Percentiles rank a stretch among this genome's conserved stretches.
Evolutionary conservation across 2,797 vertebrate species (phyloP).

Genomic region (Melanogrammus aeglefinus): DNA sequence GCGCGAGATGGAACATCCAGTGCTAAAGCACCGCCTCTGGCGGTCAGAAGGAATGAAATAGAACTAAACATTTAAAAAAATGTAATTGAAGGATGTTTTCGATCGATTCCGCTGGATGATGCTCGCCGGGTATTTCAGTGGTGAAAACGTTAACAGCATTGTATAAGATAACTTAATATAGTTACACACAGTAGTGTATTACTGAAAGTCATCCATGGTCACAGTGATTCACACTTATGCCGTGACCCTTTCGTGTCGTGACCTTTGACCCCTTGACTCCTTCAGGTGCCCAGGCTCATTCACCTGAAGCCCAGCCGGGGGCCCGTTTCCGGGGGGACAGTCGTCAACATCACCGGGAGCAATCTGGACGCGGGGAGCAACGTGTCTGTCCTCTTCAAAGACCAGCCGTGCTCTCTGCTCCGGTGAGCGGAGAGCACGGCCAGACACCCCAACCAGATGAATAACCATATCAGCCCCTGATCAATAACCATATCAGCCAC

Average conservation of each 20-base stretch:
- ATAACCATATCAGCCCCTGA: neutral
- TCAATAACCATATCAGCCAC: too few relatives aligned
- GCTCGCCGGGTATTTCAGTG: too few relatives aligned
- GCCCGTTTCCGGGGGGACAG: conserved; percentile 92
- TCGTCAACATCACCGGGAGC: conserved; percentile 93
- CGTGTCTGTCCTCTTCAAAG: conserved; percentile 89
- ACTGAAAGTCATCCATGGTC: neutral
- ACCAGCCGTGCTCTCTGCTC: conserved; percentile 90
- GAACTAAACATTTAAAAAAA: neutral
- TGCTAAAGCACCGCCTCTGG: too few relatives aligned
- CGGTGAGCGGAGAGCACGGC: conserved; percentile 74
- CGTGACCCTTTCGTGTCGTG: neutral
- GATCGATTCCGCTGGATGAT: too few relatives aligned
- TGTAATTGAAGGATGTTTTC: neutral
- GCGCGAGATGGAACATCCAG: too few relatives aligned
- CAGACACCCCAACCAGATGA: conserved; percentile 36
- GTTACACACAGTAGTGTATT: too few relatives aligned
- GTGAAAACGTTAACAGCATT: too few relatives aligned
- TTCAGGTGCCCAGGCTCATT: conserved; percentile 70
- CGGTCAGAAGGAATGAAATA: too few relatives aligned
- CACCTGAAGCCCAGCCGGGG: conserved; percentile 86
- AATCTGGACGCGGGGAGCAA: conserved; percentile 95
- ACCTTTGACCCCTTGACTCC: conserved; percentile 1
- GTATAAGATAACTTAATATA: too few relatives aligned
- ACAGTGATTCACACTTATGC: neutral